Evolutionary conservation across 2,797 vertebrate species (phyloP).

Genomic region (Chaenodraco wilsoni): DNA sequence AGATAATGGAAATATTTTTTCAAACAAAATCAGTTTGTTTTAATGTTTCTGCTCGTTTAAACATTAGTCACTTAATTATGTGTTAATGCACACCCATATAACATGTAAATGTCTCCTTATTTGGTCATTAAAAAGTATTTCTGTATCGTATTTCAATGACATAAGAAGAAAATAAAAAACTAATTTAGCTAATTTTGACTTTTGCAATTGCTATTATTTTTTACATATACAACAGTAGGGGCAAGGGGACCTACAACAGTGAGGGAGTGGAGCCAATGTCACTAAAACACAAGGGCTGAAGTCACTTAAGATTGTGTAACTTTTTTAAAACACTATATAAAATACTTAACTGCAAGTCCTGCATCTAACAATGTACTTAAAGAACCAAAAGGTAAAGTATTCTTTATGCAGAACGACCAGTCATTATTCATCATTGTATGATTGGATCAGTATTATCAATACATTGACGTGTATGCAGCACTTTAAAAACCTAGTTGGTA

Average conservation of each 20-base stretch:
- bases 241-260: no score
- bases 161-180: no score
- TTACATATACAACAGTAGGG: no score
- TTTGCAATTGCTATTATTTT: no score
- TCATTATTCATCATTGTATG: neutral
- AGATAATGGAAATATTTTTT: neutral
- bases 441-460: neutral
- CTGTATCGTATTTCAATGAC: no score
- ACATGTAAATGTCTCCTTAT: no score
- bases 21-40: neutral
- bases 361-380: neutral
- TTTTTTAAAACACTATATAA: neutral
- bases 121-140: no score
- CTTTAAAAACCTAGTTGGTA: constrained; percentile 1
- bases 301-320: neutral
- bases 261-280: no score
- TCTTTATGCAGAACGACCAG: neutral
- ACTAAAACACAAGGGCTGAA: no score
- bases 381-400: neutral
- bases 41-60: neutral
- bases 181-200: no score
- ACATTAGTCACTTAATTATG: neutral
- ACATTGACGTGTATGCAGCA: neutral
- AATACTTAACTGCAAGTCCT: neutral
- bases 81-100: no score